A percentile compares a stretch with the other conserved stretches of the same genome.
phyloP scores from a whole-genome alignment of 2,888 invertebrate species.

The Synergus laeviventris region DNA sequence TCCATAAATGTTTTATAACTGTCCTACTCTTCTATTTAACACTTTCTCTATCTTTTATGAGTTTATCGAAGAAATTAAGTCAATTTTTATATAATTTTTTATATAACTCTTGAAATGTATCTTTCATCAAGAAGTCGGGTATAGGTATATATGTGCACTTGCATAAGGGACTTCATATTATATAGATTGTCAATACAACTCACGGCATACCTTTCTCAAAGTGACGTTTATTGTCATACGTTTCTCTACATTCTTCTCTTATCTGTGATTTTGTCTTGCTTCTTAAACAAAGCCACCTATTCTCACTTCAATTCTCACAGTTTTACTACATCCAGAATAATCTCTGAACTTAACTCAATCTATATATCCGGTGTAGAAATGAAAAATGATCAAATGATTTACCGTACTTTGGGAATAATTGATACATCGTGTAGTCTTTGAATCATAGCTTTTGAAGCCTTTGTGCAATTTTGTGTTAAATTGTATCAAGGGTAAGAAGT shows the following conservation, averaged over 20 bases:
- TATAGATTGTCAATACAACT: slow-evolving; percentile 25
- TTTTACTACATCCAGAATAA: too few relatives aligned
- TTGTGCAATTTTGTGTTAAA: neutral
- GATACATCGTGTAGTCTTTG: too few relatives aligned
- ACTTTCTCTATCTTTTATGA: slow-evolving; percentile 57
- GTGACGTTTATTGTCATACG: slow-evolving; percentile 21
- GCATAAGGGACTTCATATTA: neutral
- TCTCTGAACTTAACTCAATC: neutral
- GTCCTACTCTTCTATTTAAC: slow-evolving; percentile 44
- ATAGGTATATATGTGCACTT: slow-evolving; percentile 14
- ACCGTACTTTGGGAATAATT: too few relatives aligned
- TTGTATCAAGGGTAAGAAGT: neutral
- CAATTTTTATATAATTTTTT: neutral
- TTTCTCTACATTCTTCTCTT: slow-evolving; percentile 5
- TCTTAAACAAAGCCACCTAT: neutral
- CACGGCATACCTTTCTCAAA: slow-evolving; percentile 20
- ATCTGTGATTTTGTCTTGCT: neutral
- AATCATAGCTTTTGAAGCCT: neutral
- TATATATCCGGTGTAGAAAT: too few relatives aligned
- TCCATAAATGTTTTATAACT: slow-evolving; percentile 52
- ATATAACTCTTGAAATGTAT: neutral
- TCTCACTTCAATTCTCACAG: slow-evolving; percentile 9
- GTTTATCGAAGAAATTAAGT: slow-evolving; percentile 3
- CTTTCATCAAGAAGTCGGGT: neutral
- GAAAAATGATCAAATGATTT: too few relatives aligned